Evolutionary conservation across 2,113 vertebrate species (phyloP).

Genomic region (Strix uralensis): DNA sequence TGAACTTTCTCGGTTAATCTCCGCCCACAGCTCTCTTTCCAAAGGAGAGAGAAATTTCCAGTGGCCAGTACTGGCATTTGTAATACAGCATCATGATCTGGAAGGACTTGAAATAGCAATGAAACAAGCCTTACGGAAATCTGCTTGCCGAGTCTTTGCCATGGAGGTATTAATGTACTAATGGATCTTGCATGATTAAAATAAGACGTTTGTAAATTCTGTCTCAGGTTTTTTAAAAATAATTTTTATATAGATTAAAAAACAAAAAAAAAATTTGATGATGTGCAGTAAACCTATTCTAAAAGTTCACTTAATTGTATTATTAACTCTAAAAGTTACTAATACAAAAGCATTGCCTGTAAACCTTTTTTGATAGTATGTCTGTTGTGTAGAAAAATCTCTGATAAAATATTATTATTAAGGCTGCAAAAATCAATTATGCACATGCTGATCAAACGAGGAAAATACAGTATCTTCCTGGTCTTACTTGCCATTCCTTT

Average conservation of each 20-base stretch:
- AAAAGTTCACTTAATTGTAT: not conserved
- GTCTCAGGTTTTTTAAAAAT: not conserved
- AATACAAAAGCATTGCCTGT: not conserved
- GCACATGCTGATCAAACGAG: too few relatives aligned
- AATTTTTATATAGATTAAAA: not conserved
- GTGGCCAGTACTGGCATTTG: constrained; percentile 97
- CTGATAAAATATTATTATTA: not conserved
- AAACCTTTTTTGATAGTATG: not conserved
- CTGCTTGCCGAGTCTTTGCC: constrained; percentile 96
- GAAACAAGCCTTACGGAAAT: constrained; percentile 96
- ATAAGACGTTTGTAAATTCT: not conserved
- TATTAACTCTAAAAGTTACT: not conserved
- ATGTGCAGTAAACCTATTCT: not conserved
- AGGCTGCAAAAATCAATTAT: not conserved
- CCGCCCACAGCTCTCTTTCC: constrained; percentile 95
- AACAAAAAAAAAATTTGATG: not conserved
- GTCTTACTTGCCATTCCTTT: not conserved
- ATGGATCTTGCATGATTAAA: not conserved
- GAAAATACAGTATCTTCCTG: not conserved
- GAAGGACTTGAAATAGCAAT: constrained; percentile 98
- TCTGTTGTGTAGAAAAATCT: not conserved
- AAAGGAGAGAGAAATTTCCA: constrained; percentile 99
- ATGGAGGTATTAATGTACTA: constrained; percentile 87
- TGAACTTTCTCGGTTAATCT: constrained; percentile 96
- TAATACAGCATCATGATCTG: constrained; percentile 97